phyloP scores from a whole-genome alignment of 2,113 vertebrate genomes.

The Oryctolagus cuniculus region mOryCun1.1 NC_091432.1:185390501-185391000 shows the following conservation, averaged over 20 bases:
- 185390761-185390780: slow-evolving; percentile 3
- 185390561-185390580: slow-evolving; percentile 60
- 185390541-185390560: slow-evolving; percentile 65
- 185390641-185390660: slow-evolving; percentile 46
- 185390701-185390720: background rate
- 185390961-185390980: background rate
- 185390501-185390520: slow-evolving; percentile 51
- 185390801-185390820: background rate
- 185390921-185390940: slow-evolving; percentile 53
- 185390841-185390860: slow-evolving; percentile 41
- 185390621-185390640: slow-evolving; percentile 62
- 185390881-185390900: background rate
- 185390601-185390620: slow-evolving; percentile 54
- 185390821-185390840: background rate
- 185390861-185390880: background rate
- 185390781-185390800: slow-evolving; percentile 31
- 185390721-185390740: slow-evolving; percentile 37
- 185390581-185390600: slow-evolving; percentile 65
- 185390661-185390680: slow-evolving; percentile 1
- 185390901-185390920: background rate
- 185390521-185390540: slow-evolving; percentile 74
- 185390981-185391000: background rate
- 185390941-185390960: background rate
- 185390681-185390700: background rate
- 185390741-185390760: slow-evolving; percentile 43